Evolutionary conservation across 92 coral and sea anemone genomes (phyloP), one percentile per base, ranked within the genome.

Genomic region (Zoanthus sansibaricus): DNA sequence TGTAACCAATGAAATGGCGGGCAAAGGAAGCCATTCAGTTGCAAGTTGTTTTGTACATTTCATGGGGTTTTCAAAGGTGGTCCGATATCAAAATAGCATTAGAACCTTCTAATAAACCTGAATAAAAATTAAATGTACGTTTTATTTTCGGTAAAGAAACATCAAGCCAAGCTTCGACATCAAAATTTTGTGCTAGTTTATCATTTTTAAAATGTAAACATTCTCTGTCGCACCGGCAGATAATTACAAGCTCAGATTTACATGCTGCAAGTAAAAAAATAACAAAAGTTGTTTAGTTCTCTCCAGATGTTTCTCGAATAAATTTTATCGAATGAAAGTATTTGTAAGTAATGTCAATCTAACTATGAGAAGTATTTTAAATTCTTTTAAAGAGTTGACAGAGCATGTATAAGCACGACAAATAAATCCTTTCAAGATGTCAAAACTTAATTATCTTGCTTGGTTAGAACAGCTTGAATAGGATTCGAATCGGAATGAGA

Each of bases 1-100:
- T 18, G 75, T 37, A 77, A 79, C 94, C 94, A 91, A 91, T 91
- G 91, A 91, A 75, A 84, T 10, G 61, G 78, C 88, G 82, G 20
- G 69, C 17, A 32, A 37, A 83, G 91, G 83, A 91, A 83, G 88
- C 94, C 94, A 70, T 82, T 80, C 75, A 80, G 59, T 72, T 59
- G 83, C 45, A 16, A 59, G 71, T 78, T 78, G 83, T 59, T 78
- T 61, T 42, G 84, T 79, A 62, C 59, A 80, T 80, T 80, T 80
- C 74, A 80, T 47, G 48, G 74, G 46, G 85, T 80, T 80, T 52
- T 66, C 73, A n/a, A 62, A 25, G 25, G 16, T 44, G 59, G 85
- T 52, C 45, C 62, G 62, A 80, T 66, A 67, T 80, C 42, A 80
- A 80, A 80, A 80, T 74, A 64, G 49, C 44, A 20, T 80, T 66